A percentile compares a stretch with the other conserved stretches of the same genome.
Conservation (phyloP, 2,888 invertebrate species). For the Zelleria hepariella region DNA sequence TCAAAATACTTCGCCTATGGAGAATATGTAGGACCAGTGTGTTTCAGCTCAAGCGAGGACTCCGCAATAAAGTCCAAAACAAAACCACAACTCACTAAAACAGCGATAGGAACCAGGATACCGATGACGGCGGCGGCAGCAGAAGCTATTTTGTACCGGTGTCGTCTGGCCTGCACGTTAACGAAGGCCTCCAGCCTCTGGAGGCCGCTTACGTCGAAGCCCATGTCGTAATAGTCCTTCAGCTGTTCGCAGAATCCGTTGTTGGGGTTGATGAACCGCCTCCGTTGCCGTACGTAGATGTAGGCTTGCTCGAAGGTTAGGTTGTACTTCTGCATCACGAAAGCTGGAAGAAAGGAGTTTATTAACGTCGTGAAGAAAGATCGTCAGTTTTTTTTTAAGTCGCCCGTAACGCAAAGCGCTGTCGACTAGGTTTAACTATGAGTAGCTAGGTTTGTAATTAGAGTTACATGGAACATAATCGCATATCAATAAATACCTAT, state of each 20-base stretch:
- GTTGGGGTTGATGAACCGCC: conserved; percentile 95
- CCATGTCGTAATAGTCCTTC: conserved; percentile 71
- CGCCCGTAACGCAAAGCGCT: no score
- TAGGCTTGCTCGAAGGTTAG: conserved; percentile 90
- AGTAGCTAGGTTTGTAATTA: no score
- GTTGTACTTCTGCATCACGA: conserved; percentile 90
- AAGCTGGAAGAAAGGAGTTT: no score
- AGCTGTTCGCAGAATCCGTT: conserved; percentile 95
- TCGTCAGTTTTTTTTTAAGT: no score
- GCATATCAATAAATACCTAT: no score
- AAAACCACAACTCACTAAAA: conserved; percentile 45
- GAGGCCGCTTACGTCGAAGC: conserved; percentile 47
- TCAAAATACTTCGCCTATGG: no score
- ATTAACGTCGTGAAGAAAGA: no score
- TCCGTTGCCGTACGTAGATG: conserved; percentile 85
- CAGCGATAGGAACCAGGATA: conserved; percentile 44
- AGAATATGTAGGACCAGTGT: no score
- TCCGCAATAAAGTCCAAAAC: no score
- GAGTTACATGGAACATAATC: no score
- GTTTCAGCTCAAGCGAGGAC: no score
- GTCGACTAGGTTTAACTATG: no score
- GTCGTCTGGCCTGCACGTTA: conserved; percentile 49
- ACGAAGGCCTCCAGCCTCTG: conserved; percentile 50
- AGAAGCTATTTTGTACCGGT: conserved; percentile 55
- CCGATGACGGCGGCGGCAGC: conserved; percentile 46